A percentile compares a stretch with the other conserved stretches of the same genome.
Evolutionary conservation across 2,888 invertebrate species (phyloP).

Genomic region (Limenitis camilla): DNA sequence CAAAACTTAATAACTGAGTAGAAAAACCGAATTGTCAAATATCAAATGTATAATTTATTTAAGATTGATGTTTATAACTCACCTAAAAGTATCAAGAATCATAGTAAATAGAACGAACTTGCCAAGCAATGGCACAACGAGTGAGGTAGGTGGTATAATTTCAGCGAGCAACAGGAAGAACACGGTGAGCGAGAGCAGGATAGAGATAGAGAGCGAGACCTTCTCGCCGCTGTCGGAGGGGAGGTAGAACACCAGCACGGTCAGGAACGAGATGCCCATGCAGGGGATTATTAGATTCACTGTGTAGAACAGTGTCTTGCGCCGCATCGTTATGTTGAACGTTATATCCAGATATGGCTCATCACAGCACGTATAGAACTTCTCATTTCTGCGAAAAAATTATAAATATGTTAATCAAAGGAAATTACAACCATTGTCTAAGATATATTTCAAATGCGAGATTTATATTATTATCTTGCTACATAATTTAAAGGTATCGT

Average conservation of each 20-base stretch:
- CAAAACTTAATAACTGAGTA: too few relatives aligned
- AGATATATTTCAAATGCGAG: too few relatives aligned
- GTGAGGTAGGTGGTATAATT: slow-evolving; percentile 84
- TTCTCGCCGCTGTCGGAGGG: slow-evolving; percentile 99
- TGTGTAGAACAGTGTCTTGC: slow-evolving; percentile 97
- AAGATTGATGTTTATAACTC: slow-evolving; percentile 29
- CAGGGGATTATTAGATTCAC: slow-evolving; percentile 97
- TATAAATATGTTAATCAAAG: too few relatives aligned
- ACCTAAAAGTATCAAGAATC: slow-evolving; percentile 97
- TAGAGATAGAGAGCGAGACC: slow-evolving; percentile 97
- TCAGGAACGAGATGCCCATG: slow-evolving; percentile 97
- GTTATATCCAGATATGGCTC: slow-evolving; percentile 97
- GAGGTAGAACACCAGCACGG: slow-evolving; percentile 96
- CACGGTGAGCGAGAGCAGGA: slow-evolving; percentile 95
- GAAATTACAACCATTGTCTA: too few relatives aligned
- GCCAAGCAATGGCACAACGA: slow-evolving; percentile 93
- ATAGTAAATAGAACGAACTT: slow-evolving; percentile 97
- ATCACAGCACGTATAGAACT: slow-evolving; percentile 97
- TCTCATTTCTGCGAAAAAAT: slow-evolving; percentile 81
- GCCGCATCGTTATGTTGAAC: slow-evolving; percentile 97
- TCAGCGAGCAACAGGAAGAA: slow-evolving; percentile 90
- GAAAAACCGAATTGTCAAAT: too few relatives aligned
- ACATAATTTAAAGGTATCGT: too few relatives aligned
- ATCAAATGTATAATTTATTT: too few relatives aligned
- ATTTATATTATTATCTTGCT: too few relatives aligned